A percentile compares a stretch with the other conserved stretches of the same genome.
phyloP scores from a whole-genome alignment of 1,140 invertebrate species.

The Drosophila murphyi region DNA sequence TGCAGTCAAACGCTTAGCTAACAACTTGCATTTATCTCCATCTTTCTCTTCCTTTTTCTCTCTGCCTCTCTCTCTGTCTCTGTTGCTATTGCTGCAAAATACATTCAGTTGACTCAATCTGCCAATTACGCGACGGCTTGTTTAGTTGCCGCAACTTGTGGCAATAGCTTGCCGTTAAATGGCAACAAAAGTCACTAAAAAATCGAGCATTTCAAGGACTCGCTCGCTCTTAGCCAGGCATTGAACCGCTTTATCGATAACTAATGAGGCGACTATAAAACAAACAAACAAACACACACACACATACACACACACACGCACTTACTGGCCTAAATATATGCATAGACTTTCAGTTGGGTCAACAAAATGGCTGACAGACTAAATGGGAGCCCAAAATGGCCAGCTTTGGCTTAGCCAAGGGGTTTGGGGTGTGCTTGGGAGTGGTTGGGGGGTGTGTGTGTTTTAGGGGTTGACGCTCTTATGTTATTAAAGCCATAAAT shows the following conservation, averaged over 20 bases:
- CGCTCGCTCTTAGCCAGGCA: conserved; percentile 39
- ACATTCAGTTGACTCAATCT: background rate
- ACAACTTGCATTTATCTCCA: conserved; percentile 24
- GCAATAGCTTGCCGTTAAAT: conserved; percentile 1
- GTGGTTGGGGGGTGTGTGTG: background rate
- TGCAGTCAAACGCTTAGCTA: conserved; percentile 7
- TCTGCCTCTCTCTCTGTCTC: background rate
- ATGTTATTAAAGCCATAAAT: conserved; percentile 69
- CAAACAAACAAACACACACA: conserved; percentile 44
- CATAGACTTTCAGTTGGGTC: conserved; percentile 16
- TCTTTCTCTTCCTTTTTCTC: background rate
- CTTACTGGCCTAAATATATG: background rate
- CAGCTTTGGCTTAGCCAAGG: conserved; percentile 2
- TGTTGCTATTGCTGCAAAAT: background rate
- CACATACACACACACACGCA: conserved; percentile 13
- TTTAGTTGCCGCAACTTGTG: conserved; percentile 19
- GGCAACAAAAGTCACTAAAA: conserved; percentile 26
- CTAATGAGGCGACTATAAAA: conserved; percentile 71
- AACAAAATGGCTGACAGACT: conserved; percentile 60
- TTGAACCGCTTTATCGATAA: conserved; percentile 64
- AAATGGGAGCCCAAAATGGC: conserved; percentile 39
- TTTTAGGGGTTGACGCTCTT: conserved; percentile 28
- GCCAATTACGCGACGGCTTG: background rate
- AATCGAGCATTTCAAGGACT: conserved; percentile 1
- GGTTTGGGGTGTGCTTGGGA: background rate